Base-by-base conservation (phyloP, 1,140 invertebrate genomes). In the Conus betulinus region DNA sequence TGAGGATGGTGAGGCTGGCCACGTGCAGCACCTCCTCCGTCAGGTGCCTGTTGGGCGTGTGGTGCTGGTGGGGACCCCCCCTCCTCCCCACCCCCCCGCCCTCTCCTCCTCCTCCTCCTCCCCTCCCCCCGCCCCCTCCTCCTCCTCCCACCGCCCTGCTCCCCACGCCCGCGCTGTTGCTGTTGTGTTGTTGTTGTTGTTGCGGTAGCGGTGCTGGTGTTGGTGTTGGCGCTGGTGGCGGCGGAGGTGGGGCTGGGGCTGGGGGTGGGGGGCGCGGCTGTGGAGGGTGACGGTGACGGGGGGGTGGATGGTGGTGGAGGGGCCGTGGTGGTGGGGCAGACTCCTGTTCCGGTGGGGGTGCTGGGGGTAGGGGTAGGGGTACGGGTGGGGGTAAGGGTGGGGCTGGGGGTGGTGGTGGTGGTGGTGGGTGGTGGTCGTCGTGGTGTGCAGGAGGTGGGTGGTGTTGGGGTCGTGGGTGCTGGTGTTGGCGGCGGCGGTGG, bases 1-100 rank as follows among this genome's bases (percentile, higher is more conserved):
- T 87, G 4, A 95, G 88, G n/a, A 95, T 93, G 39, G 87, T 88
- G 20, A 95, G 91, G 76, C 92, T 93, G 67, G 91, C 88, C 67
- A 91, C 91, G 87, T 94, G 94, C 3, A 95, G 88, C 7, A 92
- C 89, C 89, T 95, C 90, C 63, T 91, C 90, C 51, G 87, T 88
- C 67, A 90, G 76, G 27, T 90, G 88, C 55, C 90, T 91, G 76
- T 90, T 90, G 52, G 89, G 74, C 71, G 88, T 88, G 82, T 88
- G 89, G 27, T 91, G 88, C 15, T 74, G 55, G 27, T 87, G 55
- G 63, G 13, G 51, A 67, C 60, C 60, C 51, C 86, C 71, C 25
- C 81, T 51, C 23, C 67, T 27, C 55, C 57, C n/a, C 11, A 23
- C 51, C 74, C 71, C 78, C 82, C 53, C 74, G 17, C 71, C n/a